Evolutionary conservation across 2,888 invertebrate genomes (phyloP), one percentile per base, ranked within the genome.

Genomic region (Gryllus longicercus): DNA sequence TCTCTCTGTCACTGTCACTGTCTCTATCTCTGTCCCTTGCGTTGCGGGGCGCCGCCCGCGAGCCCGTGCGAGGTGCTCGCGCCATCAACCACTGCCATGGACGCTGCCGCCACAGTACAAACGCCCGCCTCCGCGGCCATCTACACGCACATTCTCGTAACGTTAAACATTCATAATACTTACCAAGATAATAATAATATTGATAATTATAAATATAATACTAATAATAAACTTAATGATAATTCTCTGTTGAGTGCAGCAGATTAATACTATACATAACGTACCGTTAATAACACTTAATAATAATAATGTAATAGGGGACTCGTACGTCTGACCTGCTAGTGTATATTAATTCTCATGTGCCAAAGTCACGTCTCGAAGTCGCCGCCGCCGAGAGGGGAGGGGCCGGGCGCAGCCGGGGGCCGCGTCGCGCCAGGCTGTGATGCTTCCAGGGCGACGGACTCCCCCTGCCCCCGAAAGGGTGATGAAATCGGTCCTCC

Each of bases 281-380:
- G 63, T 63, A 63, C n/a, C n/a, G 5, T 18, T 63, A 63, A 63
- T 18, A 63, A 18, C 14, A 63, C 63, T 11, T 63, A 18, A 18
- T 63, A 18, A 63, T 63, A 63, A 63, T 63, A 18, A n/a, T n/a
- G n/a, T n/a, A 63, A 63, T 63, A 63, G 63, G 63, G 63, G 63
- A 63, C 63, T 63, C 63, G 63, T 63, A 63, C 63, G 63, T 63
- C n/a, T 63, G 63, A 63, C 63, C 63, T 63, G 63, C 63, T 63
- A 63, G 63, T 63, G 63, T n/a, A 63, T 18, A 63, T 63, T 38
- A 38, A n/a, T n/a, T 63, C 63, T 63, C 4, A 63, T 63, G 63
- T 63, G 63, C 63, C 63, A 63, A 63, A 63, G 63, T 63, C n/a
- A 18, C n/a, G 63, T 63, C n/a, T 38, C 38, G 38, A 38, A 38